phyloP scores from a whole-genome alignment of 2,797 vertebrate genomes.

The Lepidocolaptes lacrymiger region DNA sequence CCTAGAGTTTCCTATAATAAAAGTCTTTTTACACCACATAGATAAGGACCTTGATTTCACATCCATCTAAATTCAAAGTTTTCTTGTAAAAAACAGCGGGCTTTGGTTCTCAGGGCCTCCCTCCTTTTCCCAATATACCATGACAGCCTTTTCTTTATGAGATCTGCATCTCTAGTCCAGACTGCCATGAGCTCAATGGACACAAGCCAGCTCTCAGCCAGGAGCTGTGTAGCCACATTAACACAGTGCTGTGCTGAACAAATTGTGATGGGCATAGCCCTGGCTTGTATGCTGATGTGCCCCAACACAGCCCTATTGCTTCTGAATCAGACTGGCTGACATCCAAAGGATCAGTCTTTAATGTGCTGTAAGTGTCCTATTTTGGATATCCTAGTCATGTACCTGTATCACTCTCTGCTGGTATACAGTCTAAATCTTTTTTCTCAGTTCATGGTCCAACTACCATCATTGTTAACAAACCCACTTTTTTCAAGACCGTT shows the following conservation, averaged over 20 bases:
- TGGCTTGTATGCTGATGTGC: accelerated
- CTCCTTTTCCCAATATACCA: background rate
- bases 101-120: background rate
- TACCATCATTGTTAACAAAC: background rate
- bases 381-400: background rate
- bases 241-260: accelerated
- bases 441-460: background rate
- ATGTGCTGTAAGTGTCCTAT: background rate
- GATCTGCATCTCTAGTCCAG: background rate
- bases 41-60: background rate
- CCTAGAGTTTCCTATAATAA: background rate
- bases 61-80: background rate
- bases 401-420: background rate
- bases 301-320: background rate
- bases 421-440: background rate
- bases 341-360: background rate
- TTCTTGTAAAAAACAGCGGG: background rate
- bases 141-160: background rate
- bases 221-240: background rate
- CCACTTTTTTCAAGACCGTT: background rate
- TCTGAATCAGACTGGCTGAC: background rate
- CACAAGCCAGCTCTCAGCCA: accelerated
- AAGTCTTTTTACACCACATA: background rate
- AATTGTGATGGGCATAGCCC: accelerated
- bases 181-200: accelerated